Conservation (phyloP, 2,797 vertebrate species). For the Anomalospiza imberbis region DNA sequence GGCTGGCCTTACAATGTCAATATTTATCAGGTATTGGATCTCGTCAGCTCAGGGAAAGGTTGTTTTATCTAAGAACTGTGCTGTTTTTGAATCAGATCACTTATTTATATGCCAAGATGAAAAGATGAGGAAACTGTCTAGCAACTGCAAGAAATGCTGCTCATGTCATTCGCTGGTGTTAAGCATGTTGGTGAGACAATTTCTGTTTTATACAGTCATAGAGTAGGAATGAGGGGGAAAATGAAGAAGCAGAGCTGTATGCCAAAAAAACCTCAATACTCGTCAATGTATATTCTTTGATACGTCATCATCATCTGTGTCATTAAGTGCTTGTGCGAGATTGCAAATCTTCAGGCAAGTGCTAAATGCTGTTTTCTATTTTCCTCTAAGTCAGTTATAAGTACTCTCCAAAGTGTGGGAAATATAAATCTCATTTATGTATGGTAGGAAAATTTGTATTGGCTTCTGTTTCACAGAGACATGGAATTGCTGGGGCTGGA, state of each 20-base stretch:
- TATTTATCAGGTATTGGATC: neutral
- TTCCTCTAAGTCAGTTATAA: neutral
- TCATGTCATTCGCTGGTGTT: neutral
- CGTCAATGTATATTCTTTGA: neutral
- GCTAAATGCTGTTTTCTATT: slow-evolving; percentile 14
- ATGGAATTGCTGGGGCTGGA: neutral
- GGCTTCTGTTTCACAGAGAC: neutral
- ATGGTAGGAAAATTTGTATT: neutral
- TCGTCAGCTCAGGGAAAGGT: neutral
- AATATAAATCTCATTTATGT: neutral
- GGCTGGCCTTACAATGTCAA: neutral
- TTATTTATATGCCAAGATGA: neutral
- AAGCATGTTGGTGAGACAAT: neutral
- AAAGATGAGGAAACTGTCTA: neutral
- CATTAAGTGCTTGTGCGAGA: slow-evolving; percentile 8
- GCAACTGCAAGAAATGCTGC: neutral
- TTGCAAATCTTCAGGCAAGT: neutral
- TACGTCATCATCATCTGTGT: neutral
- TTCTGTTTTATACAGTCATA: neutral
- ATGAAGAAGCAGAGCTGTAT: neutral
- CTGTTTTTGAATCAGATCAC: neutral
- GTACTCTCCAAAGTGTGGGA: neutral
- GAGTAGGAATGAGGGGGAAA: neutral
- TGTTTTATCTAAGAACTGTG: neutral
- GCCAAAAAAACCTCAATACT: neutral